Percentiles rank a stretch among this genome's conserved stretches.
These are phyloP conservation scores for Colinus virginianus DNA, from an alignment of 2,113 vertebrate species.

Conservation along the genomic window DNA sequence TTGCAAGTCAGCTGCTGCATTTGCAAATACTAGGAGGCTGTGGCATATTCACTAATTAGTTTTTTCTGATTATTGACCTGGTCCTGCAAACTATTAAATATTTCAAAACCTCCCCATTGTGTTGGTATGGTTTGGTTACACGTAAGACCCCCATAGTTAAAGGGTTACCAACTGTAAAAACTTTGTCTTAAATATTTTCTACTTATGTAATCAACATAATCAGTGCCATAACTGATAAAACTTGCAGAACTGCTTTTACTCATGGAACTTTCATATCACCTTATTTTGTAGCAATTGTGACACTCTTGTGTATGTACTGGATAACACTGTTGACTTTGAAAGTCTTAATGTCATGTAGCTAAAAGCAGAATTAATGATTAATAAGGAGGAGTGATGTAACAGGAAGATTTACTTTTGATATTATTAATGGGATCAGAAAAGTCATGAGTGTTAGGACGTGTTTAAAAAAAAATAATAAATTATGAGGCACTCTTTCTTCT, in stretches of 20 bases:
- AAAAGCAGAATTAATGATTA: not conserved
- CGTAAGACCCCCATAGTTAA: not conserved
- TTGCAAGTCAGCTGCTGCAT: not conserved
- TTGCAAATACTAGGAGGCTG: not conserved
- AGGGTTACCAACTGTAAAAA: not conserved
- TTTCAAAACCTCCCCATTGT: not conserved
- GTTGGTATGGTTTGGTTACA: too few relatives aligned
- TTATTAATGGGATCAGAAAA: not conserved
- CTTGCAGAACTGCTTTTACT: not conserved
- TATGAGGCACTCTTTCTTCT: not conserved
- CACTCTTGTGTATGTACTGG: not conserved
- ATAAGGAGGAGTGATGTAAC: not conserved
- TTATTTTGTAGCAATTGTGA: not conserved
- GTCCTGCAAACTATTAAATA: not conserved
- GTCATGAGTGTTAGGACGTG: rapidly evolving
- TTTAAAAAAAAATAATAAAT: not conserved
- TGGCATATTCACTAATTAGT: not conserved
- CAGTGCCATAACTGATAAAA: not conserved
- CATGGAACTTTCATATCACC: not conserved
- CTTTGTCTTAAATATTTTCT: not conserved
- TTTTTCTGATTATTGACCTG: not conserved
- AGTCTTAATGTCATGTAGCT: not conserved
- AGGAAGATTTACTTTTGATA: not conserved
- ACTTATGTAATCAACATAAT: not conserved
- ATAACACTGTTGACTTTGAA: not conserved